Evolutionary conservation across 2,888 invertebrate species (phyloP).

Genomic region (Cinara cedri): DNA sequence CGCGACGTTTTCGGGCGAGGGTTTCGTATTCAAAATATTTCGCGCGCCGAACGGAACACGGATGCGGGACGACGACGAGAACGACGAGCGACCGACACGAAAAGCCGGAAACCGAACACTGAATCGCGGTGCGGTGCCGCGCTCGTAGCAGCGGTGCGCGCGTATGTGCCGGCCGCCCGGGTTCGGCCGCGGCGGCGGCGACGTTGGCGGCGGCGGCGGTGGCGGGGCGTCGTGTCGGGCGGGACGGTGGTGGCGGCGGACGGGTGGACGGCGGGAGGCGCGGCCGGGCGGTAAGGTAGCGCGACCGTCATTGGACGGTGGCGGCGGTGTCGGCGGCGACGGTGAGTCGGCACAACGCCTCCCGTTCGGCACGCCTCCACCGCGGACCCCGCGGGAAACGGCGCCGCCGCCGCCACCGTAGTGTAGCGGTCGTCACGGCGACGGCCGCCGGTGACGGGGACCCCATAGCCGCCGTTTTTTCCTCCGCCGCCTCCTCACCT

Average conservation of each 20-base stretch:
- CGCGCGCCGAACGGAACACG: slow-evolving; percentile 11
- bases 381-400: slow-evolving; percentile 1
- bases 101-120: slow-evolving; percentile 56
- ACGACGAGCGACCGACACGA: slow-evolving; percentile 43
- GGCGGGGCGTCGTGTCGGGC: background rate
- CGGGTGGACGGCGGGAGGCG: slow-evolving; percentile 1
- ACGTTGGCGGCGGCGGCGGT: slow-evolving; percentile 5
- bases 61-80: background rate
- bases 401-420: slow-evolving; percentile 4
- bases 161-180: slow-evolving; percentile 6
- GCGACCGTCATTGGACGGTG: slow-evolving; percentile 33
- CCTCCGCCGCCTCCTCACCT: background rate
- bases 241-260: background rate
- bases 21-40: too few species aligned
- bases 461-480: slow-evolving; percentile 24
- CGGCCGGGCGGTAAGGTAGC: slow-evolving; percentile 34
- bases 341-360: slow-evolving; percentile 24
- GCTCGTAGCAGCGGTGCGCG: slow-evolving; percentile 9
- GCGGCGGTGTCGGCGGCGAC: slow-evolving; percentile 7
- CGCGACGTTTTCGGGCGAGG: background rate
- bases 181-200: background rate
- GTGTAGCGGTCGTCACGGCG: slow-evolving; percentile 48
- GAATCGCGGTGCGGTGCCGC: slow-evolving; percentile 8
- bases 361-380: slow-evolving; percentile 34
- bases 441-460: slow-evolving; percentile 37